A percentile compares a stretch with the other conserved stretches of the same genome.
Evolutionary conservation across 1,140 invertebrate genomes (phyloP).

Genomic region (Tenebrio molitor): DNA sequence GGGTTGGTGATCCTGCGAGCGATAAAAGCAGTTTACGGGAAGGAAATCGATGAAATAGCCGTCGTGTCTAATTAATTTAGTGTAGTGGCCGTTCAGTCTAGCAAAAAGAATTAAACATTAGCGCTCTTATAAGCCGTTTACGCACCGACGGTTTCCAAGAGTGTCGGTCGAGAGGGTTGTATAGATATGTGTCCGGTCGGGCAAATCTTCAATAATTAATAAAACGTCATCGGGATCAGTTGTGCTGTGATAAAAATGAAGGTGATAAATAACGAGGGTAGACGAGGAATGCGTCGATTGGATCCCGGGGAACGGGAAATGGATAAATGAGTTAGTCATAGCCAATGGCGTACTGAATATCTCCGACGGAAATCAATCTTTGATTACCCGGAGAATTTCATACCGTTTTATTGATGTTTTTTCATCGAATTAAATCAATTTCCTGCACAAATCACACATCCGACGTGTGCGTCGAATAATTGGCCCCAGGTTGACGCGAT

Average conservation of each 20-base stretch:
- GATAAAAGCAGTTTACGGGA: constrained; percentile 43
- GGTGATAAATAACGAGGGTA: constrained; percentile 54
- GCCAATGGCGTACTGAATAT: constrained; percentile 38
- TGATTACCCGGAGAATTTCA: constrained; percentile 36
- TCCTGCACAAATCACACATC: constrained; percentile 6
- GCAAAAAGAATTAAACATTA: constrained; percentile 43
- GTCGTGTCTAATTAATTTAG: constrained; percentile 42
- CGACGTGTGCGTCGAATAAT: constrained; percentile 5
- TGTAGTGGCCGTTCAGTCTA: constrained; percentile 41
- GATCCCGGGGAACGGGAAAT: constrained; percentile 42
- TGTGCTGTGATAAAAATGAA: constrained; percentile 53
- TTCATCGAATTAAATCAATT: constrained; percentile 19
- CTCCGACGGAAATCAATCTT: constrained; percentile 38
- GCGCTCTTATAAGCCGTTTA: constrained; percentile 27
- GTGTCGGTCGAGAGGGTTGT: constrained; percentile 32
- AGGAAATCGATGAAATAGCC: constrained; percentile 44
- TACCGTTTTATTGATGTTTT: constrained; percentile 39
- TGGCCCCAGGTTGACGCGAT: not conserved
- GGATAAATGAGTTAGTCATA: constrained; percentile 53
- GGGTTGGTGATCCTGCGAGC: constrained; percentile 20
- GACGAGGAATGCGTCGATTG: constrained; percentile 44
- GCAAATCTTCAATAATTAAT: constrained; percentile 54
- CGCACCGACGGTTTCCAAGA: constrained; percentile 15
- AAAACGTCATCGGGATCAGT: constrained; percentile 51
- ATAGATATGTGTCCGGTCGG: constrained; percentile 38